Evolutionary conservation across 2,113 vertebrate species (phyloP).

Genomic region (Indri indri): DNA sequence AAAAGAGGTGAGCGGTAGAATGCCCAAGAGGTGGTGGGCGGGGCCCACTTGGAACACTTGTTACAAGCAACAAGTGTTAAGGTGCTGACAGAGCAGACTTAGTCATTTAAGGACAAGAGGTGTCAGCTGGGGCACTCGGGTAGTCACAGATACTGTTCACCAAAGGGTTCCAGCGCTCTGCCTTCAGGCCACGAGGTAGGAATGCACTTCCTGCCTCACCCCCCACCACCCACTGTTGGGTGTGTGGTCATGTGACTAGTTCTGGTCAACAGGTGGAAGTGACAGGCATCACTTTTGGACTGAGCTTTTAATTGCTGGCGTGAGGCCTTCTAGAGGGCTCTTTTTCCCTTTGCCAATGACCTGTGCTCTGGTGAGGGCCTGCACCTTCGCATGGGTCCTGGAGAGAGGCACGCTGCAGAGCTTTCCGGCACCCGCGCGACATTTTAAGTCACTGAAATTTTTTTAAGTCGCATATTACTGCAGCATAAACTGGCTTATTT

Average conservation of each 20-base stretch:
- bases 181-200: not conserved
- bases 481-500: not conserved
- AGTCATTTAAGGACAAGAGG: not conserved
- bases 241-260: not conserved
- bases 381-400: not conserved
- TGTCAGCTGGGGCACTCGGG: not conserved
- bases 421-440: not conserved
- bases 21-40: not conserved
- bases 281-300: not conserved
- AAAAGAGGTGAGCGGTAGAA: not conserved
- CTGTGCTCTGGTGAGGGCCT: not conserved
- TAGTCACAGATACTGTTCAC: not conserved
- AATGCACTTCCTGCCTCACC: not conserved
- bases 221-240: no score
- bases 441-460: not conserved
- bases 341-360: not conserved
- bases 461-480: not conserved
- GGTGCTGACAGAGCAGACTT: not conserved
- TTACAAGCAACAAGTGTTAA: not conserved
- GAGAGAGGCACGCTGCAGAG: not conserved
- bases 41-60: not conserved
- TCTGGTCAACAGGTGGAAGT: not conserved
- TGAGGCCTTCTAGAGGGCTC: not conserved
- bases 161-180: not conserved
- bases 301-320: not conserved